Percentiles rank a stretch among this genome's conserved stretches.
phyloP scores from a whole-genome alignment of 2,888 invertebrate species.

The Falcaria lacertinaria region DNA sequence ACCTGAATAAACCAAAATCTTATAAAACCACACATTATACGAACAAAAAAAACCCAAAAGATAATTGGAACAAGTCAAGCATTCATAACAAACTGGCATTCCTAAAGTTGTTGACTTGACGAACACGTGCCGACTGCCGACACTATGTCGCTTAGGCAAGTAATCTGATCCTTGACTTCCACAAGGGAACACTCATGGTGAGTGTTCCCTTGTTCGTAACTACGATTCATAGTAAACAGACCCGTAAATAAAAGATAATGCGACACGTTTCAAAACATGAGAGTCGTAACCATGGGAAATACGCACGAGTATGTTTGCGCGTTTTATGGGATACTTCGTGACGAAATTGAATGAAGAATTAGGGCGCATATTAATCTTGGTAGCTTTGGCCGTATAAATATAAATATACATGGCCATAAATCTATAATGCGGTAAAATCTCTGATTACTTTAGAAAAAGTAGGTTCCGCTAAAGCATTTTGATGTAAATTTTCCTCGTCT shows the following conservation, averaged over 20 bases:
- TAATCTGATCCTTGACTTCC: conserved; percentile 9
- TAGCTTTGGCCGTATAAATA: neutral
- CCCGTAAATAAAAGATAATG: conserved; percentile 11
- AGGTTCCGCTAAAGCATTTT: no score
- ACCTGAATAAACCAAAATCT: neutral
- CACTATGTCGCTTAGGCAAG: neutral
- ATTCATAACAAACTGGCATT: conserved; percentile 9
- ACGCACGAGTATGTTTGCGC: neutral
- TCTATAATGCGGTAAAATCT: neutral
- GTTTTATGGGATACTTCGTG: neutral
- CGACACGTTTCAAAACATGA: conserved; percentile 3
- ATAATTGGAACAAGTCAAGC: neutral
- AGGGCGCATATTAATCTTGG: neutral
- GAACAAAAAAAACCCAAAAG: neutral
- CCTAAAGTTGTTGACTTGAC: neutral
- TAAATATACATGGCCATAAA: neutral
- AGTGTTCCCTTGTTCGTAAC: conserved; percentile 11
- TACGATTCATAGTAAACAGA: conserved; percentile 12
- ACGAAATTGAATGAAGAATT: neutral
- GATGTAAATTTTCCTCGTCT: no score
- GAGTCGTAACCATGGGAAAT: neutral
- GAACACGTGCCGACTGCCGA: neutral
- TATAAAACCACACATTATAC: neutral
- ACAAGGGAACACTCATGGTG: no score
- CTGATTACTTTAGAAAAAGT: neutral